Conservation (phyloP, 2,888 invertebrate species). For the Pachymerium ferrugineum region DNA sequence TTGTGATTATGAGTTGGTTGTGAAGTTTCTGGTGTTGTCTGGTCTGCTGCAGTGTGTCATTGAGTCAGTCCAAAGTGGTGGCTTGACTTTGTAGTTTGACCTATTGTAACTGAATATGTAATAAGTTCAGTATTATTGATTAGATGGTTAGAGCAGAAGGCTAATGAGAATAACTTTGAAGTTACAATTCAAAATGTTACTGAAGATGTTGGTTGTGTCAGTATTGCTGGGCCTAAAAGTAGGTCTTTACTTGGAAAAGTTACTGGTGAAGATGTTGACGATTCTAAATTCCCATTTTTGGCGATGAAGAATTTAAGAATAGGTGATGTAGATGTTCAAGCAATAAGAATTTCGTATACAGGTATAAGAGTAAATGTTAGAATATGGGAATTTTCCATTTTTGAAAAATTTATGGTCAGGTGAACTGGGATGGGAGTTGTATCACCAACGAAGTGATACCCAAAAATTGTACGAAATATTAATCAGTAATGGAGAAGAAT, state of each 20-base stretch:
- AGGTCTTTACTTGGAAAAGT: constrained; percentile 44
- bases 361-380: constrained; percentile 39
- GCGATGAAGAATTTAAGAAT: constrained; percentile 42
- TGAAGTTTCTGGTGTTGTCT: too few relatives aligned
- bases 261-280: constrained; percentile 43
- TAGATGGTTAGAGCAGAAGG: constrained; percentile 45
- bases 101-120: too few relatives aligned
- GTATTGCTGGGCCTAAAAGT: constrained; percentile 46
- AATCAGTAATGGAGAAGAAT: constrained; percentile 43
- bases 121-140: background rate
- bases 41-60: too few relatives aligned
- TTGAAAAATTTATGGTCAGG: constrained; percentile 41
- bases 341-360: constrained; percentile 46
- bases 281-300: constrained; percentile 46
- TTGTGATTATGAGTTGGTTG: too few relatives aligned
- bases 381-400: constrained; percentile 10
- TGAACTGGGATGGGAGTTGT: constrained; percentile 51
- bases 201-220: constrained; percentile 44
- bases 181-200: constrained; percentile 44
- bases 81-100: too few relatives aligned
- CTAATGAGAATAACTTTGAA: constrained; percentile 39
- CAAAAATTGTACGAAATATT: constrained; percentile 46
- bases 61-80: too few relatives aligned
- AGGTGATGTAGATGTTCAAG: constrained; percentile 42
- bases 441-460: constrained; percentile 45